phyloP scores from a whole-genome alignment of 2,113 vertebrate genomes.

The Bombycilla garrulus region DNA sequence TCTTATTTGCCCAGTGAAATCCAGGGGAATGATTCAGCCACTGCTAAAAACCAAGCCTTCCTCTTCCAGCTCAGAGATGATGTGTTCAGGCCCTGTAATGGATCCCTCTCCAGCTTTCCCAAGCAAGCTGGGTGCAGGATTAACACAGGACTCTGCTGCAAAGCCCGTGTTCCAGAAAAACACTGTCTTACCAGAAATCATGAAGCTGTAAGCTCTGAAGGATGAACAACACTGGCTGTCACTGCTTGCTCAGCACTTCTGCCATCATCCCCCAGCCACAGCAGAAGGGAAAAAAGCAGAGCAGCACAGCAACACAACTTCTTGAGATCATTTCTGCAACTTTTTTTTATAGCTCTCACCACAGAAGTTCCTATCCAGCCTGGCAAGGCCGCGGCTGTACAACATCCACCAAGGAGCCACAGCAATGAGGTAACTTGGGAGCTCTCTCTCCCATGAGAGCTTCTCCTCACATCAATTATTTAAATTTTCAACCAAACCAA shows the following conservation, averaged over 20 bases:
- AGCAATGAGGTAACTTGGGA: background rate
- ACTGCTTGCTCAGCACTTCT: background rate
- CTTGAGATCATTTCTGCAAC: background rate
- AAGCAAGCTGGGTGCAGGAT: background rate
- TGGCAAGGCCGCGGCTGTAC: background rate
- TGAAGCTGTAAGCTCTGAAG: background rate
- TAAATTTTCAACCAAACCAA: background rate
- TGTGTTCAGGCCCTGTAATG: background rate
- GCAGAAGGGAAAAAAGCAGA: background rate
- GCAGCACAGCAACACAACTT: background rate
- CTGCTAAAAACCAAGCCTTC: background rate
- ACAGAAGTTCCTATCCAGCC: background rate
- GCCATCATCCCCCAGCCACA: background rate
- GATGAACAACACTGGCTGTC: background rate
- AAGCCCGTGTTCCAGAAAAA: background rate
- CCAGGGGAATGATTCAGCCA: background rate
- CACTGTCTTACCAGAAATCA: background rate
- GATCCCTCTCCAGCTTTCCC: background rate
- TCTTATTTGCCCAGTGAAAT: slow-evolving; percentile 3
- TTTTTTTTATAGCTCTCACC: background rate
- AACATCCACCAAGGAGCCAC: background rate
- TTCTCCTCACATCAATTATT: background rate
- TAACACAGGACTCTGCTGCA: background rate
- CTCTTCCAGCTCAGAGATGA: background rate
- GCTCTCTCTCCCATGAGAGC: background rate